Evolutionary conservation across 2,797 vertebrate genomes (phyloP).

Genomic region (Phrynocephalus forsythii): DNA sequence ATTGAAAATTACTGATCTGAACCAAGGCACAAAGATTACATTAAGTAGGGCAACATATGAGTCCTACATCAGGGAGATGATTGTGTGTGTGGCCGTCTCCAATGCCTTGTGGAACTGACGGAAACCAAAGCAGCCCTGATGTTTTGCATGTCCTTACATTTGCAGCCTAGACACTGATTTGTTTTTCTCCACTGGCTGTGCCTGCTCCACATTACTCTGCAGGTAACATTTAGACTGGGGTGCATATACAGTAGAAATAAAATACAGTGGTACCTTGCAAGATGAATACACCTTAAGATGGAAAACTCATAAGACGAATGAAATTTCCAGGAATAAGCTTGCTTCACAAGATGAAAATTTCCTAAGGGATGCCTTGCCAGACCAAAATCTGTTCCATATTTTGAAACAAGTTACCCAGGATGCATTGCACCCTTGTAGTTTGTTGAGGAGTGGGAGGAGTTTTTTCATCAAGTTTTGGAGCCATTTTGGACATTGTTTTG

Average conservation of each 20-base stretch:
- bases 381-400: too few relatives aligned
- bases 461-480: too few relatives aligned
- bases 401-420: too few relatives aligned
- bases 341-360: too few relatives aligned
- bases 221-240: not conserved
- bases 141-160: conserved; percentile 31
- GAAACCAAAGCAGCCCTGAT: conserved; percentile 29
- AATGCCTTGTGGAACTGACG: conserved; percentile 33
- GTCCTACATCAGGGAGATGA: not conserved
- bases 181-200: not conserved
- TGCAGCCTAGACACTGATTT: conserved; percentile 1
- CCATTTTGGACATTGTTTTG: too few relatives aligned
- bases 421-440: too few relatives aligned
- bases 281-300: too few relatives aligned
- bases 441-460: too few relatives aligned
- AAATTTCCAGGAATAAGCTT: too few relatives aligned
- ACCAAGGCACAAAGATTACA: conserved; percentile 22
- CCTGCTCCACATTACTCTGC: conserved; percentile 6
- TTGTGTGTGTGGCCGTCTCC: not conserved
- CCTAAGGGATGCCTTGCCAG: too few relatives aligned
- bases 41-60: conserved; percentile 31
- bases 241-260: not conserved
- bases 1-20: conserved; percentile 31
- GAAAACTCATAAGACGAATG: too few relatives aligned
- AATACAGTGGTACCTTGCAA: too few relatives aligned